Percentiles rank a stretch among this genome's conserved stretches.
Conservation (phyloP, 2,113 vertebrate genomes). For the Grammomys dolichurus region DNA sequence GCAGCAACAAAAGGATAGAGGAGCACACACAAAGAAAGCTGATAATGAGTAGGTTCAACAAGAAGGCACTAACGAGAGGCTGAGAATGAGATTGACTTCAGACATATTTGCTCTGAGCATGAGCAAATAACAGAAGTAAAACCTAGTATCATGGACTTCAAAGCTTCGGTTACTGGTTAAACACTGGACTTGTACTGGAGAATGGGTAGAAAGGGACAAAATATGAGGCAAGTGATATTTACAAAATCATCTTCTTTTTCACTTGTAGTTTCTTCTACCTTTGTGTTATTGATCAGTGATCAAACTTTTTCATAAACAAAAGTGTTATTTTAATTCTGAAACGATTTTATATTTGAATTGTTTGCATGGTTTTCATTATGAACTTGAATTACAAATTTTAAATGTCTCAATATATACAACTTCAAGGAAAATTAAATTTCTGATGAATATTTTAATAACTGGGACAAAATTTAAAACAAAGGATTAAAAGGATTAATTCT, state of each 20-base stretch:
- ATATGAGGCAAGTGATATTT: not conserved
- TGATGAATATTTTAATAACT: slow-evolving; percentile 62
- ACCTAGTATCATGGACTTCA: not conserved
- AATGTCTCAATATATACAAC: slow-evolving; percentile 44
- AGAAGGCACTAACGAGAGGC: not conserved
- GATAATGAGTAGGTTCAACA: not conserved
- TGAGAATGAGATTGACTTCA: not conserved
- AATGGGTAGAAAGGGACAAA: not conserved
- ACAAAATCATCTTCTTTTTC: not conserved
- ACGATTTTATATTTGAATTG: slow-evolving; percentile 55
- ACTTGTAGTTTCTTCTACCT: not conserved
- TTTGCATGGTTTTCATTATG: slow-evolving; percentile 58
- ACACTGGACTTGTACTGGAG: not conserved
- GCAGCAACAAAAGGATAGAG: not conserved
- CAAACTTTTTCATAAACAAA: slow-evolving; percentile 11
- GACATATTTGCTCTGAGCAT: not conserved
- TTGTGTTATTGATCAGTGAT: not conserved
- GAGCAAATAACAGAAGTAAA: not conserved
- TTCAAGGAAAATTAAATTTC: slow-evolving; percentile 59
- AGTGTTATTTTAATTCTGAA: slow-evolving; percentile 56
- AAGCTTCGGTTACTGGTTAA: slow-evolving; percentile 19
- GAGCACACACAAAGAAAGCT: not conserved
- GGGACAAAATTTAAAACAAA: slow-evolving; percentile 21
- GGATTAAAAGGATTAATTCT: slow-evolving; percentile 60
- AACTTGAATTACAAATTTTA: slow-evolving; percentile 69